These are phyloP conservation scores for Eulemur rufifrons DNA, from an alignment of 2,113 vertebrate genomes.

Conservation along the genomic window DNA sequence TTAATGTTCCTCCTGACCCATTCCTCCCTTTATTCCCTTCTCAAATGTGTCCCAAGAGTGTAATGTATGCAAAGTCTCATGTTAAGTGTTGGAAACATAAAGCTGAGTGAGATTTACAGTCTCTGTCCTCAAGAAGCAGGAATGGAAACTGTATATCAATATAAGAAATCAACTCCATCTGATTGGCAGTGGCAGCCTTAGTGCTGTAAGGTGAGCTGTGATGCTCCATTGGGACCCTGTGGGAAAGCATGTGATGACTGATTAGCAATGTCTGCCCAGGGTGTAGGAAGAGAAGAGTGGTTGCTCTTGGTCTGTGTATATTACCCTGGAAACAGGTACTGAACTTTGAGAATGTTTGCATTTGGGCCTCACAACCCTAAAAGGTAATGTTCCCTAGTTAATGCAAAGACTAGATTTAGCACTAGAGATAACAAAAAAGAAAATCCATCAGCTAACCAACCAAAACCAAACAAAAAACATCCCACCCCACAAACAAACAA, in stretches of 20 bases:
- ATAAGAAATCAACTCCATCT: background rate
- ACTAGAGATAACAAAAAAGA: background rate
- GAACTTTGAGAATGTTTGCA: background rate
- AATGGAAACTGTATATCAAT: background rate
- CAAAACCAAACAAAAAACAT: background rate
- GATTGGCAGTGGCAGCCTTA: background rate
- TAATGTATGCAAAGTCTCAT: background rate
- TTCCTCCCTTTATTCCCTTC: background rate
- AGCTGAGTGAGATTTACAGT: background rate
- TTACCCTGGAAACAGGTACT: background rate
- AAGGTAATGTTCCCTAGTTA: background rate
- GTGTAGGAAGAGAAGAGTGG: background rate
- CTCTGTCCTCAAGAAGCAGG: background rate
- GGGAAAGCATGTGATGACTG: background rate
- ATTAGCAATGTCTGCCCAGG: background rate
- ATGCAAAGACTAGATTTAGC: background rate
- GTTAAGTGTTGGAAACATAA: background rate
- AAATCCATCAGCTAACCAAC: background rate
- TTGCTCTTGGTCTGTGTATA: background rate
- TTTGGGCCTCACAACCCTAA: background rate
- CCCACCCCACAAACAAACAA: background rate
- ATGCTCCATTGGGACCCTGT: background rate
- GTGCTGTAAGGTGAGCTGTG: background rate
- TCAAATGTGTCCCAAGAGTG: background rate
- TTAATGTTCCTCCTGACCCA: background rate